These are phyloP conservation scores for Chlamydotis undulata DNA, from an alignment of 2,113 vertebrate genomes.

Conservation along the genomic window DNA sequence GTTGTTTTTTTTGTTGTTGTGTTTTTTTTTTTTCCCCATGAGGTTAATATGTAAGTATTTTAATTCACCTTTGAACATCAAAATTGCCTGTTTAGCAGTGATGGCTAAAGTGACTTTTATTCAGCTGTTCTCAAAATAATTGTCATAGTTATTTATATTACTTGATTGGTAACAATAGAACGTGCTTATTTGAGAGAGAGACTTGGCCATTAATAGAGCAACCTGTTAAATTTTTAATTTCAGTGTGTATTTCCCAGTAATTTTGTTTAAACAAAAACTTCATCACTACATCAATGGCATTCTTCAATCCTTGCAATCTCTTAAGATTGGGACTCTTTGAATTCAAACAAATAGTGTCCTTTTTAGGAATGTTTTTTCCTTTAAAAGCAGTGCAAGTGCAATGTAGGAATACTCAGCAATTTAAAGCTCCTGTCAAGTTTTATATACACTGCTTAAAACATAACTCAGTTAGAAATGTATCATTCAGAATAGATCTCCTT, in stretches of 20 bases:
- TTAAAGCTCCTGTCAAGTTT: not conserved
- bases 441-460: not conserved
- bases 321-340: not conserved
- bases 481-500: constrained; percentile 3
- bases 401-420: not conserved
- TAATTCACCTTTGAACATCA: not conserved
- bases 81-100: not conserved
- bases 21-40: fast-evolving
- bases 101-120: not conserved
- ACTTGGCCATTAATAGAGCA: not conserved
- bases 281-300: not conserved
- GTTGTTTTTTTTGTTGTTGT: not conserved
- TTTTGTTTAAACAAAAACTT: not conserved
- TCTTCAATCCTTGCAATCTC: not conserved
- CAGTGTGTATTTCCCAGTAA: not conserved
- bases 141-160: not conserved
- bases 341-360: not conserved
- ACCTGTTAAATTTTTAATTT: not conserved
- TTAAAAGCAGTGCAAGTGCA: not conserved
- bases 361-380: not conserved
- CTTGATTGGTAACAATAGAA: not conserved
- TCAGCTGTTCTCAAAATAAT: not conserved
- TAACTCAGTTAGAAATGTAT: not conserved
- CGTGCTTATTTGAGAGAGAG: not conserved
- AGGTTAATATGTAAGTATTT: not conserved